Conservation (phyloP, 2,797 vertebrate genomes). For the Odontamblyopus lacepedii region DNA sequence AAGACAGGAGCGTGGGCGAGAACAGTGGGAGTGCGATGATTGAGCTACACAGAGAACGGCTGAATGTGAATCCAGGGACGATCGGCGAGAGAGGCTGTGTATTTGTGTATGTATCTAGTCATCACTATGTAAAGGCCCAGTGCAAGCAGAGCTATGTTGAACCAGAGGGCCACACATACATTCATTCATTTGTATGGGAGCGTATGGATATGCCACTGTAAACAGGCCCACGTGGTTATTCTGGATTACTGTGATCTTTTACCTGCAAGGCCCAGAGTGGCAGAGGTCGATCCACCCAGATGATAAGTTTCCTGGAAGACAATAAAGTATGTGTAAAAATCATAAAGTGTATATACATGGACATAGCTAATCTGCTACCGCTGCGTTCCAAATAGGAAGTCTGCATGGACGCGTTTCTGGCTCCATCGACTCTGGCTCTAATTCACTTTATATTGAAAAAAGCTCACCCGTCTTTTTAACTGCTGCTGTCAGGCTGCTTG, state of each 20-base stretch:
- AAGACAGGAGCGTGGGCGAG: conserved; percentile 64
- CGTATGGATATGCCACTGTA: conserved; percentile 16
- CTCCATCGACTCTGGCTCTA: no score
- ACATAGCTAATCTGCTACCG: no score
- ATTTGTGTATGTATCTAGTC: conserved; percentile 11
- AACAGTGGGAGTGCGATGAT: conserved; percentile 67
- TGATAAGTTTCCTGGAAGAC: conserved; percentile 80
- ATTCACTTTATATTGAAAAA: no score
- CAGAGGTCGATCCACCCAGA: conserved; percentile 86
- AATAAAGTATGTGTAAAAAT: conserved; percentile 13
- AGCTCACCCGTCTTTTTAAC: no score
- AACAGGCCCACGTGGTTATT: conserved; percentile 27
- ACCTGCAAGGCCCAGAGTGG: conserved; percentile 86
- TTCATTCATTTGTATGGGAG: neutral
- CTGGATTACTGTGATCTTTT: conserved; percentile 47
- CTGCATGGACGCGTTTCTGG: no score
- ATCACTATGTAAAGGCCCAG: conserved; percentile 6
- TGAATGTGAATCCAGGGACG: conserved; percentile 55
- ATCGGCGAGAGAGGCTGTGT: conserved; percentile 35
- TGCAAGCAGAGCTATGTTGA: neutral
- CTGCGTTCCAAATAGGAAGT: no score
- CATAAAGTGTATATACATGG: no score
- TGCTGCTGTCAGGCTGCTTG: no score
- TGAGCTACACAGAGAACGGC: conserved; percentile 64
- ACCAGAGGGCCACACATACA: neutral